These are phyloP conservation scores for Mycalesis mineus DNA, from an alignment of 2,888 invertebrate genomes.

Conservation along the genomic window DNA sequence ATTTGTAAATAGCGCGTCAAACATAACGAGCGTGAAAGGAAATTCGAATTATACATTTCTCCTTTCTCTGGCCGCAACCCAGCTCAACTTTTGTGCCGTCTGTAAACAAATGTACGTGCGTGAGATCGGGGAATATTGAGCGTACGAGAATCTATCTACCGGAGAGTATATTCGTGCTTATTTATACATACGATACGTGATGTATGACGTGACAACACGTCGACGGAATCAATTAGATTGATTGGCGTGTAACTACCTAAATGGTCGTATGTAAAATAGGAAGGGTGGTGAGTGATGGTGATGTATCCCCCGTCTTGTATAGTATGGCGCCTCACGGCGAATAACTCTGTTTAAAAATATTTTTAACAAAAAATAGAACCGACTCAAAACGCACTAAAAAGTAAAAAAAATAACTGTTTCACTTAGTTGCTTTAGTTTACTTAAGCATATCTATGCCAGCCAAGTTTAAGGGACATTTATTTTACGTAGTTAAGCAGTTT, in stretches of 20 bases:
- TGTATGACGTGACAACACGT: neutral
- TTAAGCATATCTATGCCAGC: too few species aligned
- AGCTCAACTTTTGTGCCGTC: neutral
- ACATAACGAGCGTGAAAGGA: neutral
- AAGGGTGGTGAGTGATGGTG: conserved; percentile 18
- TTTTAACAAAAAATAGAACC: too few species aligned
- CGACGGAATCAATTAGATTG: conserved; percentile 9
- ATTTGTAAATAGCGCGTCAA: too few species aligned
- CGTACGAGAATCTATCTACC: too few species aligned
- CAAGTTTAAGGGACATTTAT: too few species aligned
- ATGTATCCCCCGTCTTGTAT: conserved; percentile 24
- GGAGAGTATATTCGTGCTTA: neutral
- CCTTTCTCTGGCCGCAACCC: neutral
- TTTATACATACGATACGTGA: neutral
- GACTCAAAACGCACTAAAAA: too few species aligned
- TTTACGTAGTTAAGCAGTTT: too few species aligned
- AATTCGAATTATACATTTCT: neutral
- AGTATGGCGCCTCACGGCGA: neutral
- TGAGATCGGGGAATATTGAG: neutral
- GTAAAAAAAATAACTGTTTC: too few species aligned
- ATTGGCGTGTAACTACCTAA: conserved; percentile 9
- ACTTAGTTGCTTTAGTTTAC: too few species aligned
- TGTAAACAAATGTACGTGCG: neutral
- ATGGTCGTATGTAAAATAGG: conserved; percentile 5
- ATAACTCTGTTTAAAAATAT: neutral